These are phyloP conservation scores for Cydia strobilella DNA, from an alignment of 1,140 invertebrate species.

Conservation along the genomic window DNA sequence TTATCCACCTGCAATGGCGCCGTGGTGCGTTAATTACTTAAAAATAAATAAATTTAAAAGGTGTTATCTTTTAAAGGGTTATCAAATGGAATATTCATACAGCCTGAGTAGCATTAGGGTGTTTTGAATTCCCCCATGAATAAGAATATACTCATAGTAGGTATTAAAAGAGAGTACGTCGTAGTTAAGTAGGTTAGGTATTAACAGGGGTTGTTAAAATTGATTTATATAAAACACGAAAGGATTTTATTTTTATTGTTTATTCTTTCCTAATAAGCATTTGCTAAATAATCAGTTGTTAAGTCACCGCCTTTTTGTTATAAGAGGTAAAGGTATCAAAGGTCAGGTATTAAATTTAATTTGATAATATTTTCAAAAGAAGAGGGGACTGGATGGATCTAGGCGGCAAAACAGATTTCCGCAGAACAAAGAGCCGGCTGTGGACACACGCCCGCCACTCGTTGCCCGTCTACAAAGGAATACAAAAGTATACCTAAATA, in stretches of 20 bases:
- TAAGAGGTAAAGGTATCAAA: too few relatives aligned
- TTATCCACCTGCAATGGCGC: background rate
- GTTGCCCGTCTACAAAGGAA: slow-evolving; percentile 20
- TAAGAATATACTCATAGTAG: slow-evolving; percentile 37
- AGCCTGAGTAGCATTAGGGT: slow-evolving; percentile 59
- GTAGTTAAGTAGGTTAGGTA: slow-evolving; percentile 17
- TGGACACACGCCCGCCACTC: slow-evolving; percentile 37
- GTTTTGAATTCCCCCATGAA: slow-evolving; percentile 57
- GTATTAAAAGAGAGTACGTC: slow-evolving; percentile 34
- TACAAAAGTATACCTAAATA: slow-evolving; percentile 19
- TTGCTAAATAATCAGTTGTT: background rate
- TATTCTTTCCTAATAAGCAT: too few relatives aligned
- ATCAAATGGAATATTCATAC: slow-evolving; percentile 66
- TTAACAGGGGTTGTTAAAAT: slow-evolving; percentile 33
- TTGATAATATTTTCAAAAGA: slow-evolving; percentile 1
- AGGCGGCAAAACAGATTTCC: slow-evolving; percentile 39
- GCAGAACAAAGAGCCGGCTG: slow-evolving; percentile 39
- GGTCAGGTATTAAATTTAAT: background rate
- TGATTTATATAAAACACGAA: background rate
- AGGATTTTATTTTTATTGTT: too few relatives aligned
- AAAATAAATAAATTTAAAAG: slow-evolving; percentile 47
- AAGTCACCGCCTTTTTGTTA: background rate
- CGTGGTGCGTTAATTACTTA: slow-evolving; percentile 42
- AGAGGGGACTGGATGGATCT: background rate
- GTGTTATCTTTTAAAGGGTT: slow-evolving; percentile 57